A percentile compares a stretch with the other conserved stretches of the same genome.
Evolutionary conservation across 2,888 invertebrate species (phyloP).

Genomic region (Micoletzkya japonica): DNA sequence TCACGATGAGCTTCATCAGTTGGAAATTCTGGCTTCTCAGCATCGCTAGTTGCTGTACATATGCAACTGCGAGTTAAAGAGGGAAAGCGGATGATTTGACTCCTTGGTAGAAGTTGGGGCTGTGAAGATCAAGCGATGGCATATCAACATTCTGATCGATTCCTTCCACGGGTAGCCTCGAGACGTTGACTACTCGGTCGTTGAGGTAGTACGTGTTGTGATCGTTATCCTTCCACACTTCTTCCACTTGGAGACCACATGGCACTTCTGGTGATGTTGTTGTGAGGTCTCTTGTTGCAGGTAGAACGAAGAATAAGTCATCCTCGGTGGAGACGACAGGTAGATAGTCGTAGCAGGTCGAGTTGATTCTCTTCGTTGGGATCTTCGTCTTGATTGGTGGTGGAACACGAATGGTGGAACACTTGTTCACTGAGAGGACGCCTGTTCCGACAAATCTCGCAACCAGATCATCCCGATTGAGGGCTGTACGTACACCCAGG

Average conservation of each 20-base stretch:
- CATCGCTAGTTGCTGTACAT: neutral
- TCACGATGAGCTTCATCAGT: neutral
- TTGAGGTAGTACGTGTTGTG: neutral
- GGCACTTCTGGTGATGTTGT: constrained; percentile 10
- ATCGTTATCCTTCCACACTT: too few relatives aligned
- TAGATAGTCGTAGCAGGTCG: constrained; percentile 30
- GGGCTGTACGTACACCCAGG: constrained; percentile 30
- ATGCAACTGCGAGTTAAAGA: neutral
- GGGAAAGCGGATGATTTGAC: neutral
- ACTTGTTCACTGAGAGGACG: constrained; percentile 27
- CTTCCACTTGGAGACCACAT: constrained; percentile 8
- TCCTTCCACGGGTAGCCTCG: neutral
- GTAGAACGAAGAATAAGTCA: constrained; percentile 10
- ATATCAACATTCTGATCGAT: neutral
- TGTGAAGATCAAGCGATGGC: neutral
- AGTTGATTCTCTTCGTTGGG: constrained; percentile 28
- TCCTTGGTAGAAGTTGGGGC: neutral
- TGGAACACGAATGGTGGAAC: constrained; percentile 1
- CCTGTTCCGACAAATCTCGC: constrained; percentile 29
- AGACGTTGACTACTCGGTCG: neutral
- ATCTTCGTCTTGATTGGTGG: neutral
- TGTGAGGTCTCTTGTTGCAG: constrained; percentile 22
- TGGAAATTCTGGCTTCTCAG: neutral
- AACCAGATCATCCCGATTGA: constrained; percentile 31
- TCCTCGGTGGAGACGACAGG: constrained; percentile 21